Conservation (phyloP, 2,888 invertebrate species). For the Barypeithes pellucidus region DNA sequence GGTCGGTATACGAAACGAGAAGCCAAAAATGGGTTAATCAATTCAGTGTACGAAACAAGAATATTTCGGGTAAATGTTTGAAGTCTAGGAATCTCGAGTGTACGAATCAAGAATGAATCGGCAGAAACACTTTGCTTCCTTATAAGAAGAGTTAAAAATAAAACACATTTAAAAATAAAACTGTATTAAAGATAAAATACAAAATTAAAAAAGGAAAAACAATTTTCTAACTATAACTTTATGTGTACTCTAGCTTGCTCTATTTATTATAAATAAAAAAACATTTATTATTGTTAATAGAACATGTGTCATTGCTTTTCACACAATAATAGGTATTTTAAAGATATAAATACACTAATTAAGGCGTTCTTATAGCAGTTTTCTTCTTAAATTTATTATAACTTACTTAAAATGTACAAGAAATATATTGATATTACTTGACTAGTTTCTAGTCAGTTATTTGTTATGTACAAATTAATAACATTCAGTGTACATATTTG, state of each 20-base stretch:
- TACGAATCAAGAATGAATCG: too few species aligned
- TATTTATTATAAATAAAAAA: conserved; percentile 65
- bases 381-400: conserved; percentile 39
- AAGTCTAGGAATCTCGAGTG: too few species aligned
- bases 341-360: conserved; percentile 44
- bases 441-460: conserved; percentile 69
- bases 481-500: conserved; percentile 70
- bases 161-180: conserved; percentile 66
- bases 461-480: conserved; percentile 66
- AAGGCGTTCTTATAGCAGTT: conserved; percentile 51
- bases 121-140: too few species aligned
- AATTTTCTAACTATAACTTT: conserved; percentile 63
- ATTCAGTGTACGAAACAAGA: too few species aligned
- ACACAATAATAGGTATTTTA: conserved; percentile 43
- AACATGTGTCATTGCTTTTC: conserved; percentile 53
- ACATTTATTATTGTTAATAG: conserved; percentile 66
- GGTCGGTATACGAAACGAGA: too few species aligned
- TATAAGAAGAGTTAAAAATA: conserved; percentile 25
- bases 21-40: too few species aligned
- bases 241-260: conserved; percentile 67
- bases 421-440: conserved; percentile 55
- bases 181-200: conserved; percentile 70
- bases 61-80: too few species aligned
- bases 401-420: conserved; percentile 50
- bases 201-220: conserved; percentile 68